A percentile compares a stretch with the other conserved stretches of the same genome.
Conservation (phyloP, 2,888 invertebrate genomes). For the Andrena haemorrhoa region DNA sequence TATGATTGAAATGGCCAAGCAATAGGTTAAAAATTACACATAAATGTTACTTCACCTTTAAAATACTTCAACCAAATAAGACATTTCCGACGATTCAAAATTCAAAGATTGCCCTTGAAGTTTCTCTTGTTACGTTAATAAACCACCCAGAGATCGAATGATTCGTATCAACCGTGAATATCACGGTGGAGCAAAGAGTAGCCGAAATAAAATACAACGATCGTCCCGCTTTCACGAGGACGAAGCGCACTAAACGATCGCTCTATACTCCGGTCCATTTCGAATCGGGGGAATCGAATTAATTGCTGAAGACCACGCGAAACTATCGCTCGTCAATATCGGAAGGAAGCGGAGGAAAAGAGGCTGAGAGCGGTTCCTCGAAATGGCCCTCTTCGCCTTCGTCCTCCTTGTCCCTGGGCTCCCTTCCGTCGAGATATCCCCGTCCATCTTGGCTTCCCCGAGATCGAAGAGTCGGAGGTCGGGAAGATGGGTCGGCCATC, state of each 20-base stretch:
- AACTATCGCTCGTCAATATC: slow-evolving; percentile 2
- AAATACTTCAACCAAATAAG: too few relatives aligned
- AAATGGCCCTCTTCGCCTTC: slow-evolving; percentile 37
- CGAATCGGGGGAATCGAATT: slow-evolving; percentile 34
- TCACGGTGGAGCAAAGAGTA: background rate
- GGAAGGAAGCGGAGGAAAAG: slow-evolving; percentile 1
- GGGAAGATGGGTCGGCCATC: slow-evolving; percentile 54
- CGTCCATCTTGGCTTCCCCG: slow-evolving; percentile 28
- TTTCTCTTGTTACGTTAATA: background rate
- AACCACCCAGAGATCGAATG: background rate
- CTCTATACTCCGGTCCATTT: slow-evolving; percentile 11
- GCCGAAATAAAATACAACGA: slow-evolving; percentile 18
- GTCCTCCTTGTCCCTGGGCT: slow-evolving; percentile 1
- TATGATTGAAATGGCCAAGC: too few relatives aligned
- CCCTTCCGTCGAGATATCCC: slow-evolving; percentile 13
- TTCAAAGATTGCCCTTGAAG: background rate
- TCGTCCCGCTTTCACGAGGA: background rate
- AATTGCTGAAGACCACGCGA: slow-evolving; percentile 34
- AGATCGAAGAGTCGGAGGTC: slow-evolving; percentile 58
- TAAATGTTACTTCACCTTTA: too few relatives aligned
- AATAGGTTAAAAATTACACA: too few relatives aligned
- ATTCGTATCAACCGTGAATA: slow-evolving; percentile 14
- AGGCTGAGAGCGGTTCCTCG: slow-evolving; percentile 29
- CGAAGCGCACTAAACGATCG: slow-evolving; percentile 10
- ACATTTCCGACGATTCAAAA: background rate